phyloP scores from a whole-genome alignment of 2,888 invertebrate species.

The Amphipyra berbera region DNA sequence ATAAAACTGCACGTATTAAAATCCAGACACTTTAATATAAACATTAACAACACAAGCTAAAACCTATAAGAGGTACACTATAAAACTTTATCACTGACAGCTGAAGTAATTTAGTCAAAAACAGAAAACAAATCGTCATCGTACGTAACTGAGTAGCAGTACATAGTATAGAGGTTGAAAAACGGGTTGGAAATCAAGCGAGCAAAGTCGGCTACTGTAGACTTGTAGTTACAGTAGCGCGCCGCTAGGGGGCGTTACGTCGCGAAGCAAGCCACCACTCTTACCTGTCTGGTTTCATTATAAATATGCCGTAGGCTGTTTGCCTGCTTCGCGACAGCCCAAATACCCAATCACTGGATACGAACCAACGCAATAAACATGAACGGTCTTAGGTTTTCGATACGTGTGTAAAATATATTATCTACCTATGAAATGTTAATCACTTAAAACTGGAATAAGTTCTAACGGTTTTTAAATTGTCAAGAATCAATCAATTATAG shows the following conservation, averaged over 20 bases:
- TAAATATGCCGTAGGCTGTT: constrained; percentile 72
- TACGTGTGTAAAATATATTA: constrained; percentile 3
- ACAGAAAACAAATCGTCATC: constrained; percentile 12
- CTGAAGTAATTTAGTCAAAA: constrained; percentile 4
- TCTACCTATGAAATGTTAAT: too few relatives aligned
- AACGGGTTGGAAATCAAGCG: constrained; percentile 54
- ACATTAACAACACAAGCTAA: neutral
- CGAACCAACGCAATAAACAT: constrained; percentile 55
- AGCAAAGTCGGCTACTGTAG: constrained; percentile 55
- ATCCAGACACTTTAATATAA: too few relatives aligned
- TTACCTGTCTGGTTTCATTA: constrained; percentile 79
- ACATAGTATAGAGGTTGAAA: constrained; percentile 42
- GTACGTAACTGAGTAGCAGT: constrained; percentile 4
- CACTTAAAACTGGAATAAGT: too few relatives aligned
- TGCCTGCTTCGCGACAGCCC: constrained; percentile 68
- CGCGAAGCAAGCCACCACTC: constrained; percentile 64
- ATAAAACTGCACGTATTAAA: neutral
- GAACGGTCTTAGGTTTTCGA: constrained; percentile 29
- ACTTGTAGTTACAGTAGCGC: constrained; percentile 54
- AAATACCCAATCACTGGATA: constrained; percentile 68
- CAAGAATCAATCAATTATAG: too few relatives aligned
- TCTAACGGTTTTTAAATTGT: too few relatives aligned
- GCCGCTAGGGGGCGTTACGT: constrained; percentile 63
- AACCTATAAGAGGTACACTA: neutral
- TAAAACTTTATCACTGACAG: constrained; percentile 13